Evolutionary conservation across 2,113 vertebrate species (phyloP), one percentile per base, ranked within the genome.

Genomic region (Tor tambroides): DNA sequence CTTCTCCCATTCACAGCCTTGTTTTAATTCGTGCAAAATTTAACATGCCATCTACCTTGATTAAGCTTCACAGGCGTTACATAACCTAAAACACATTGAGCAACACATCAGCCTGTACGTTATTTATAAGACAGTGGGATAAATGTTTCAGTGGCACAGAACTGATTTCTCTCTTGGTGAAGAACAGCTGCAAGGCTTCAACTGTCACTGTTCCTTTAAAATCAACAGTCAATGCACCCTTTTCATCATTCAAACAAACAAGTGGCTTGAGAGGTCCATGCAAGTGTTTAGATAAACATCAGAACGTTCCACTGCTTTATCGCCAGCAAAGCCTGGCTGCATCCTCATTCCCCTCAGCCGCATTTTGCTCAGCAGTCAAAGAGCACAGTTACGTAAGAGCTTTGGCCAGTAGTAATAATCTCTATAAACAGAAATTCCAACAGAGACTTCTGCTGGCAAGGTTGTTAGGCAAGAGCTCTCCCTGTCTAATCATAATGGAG

Each of bases 401-500:
- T 84, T 85, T 84, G 85, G 85, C 88, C 87, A 88, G 61, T 88
- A 78, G 79, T 89, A 87, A 87, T 89, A 88, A 89, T 88, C 85
- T 85, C 82, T 59, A 69, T 80, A 89, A 87, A 87, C 84, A 89
- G 59, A 86, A 86, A 85, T 85, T 79, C 80, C 85, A 87, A 81
- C 87, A 88, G 75, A 85, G 83, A 63, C 80, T 87, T 89, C 54
- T 87, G 85, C 9, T 77, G 54, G 61, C 82, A 72, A 35, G 30
- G 21, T 30, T n/a, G 11, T 72, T 41, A 43, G 56, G 12, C 79
- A 65, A 83, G 30, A 35, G 65, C 82, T 56, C 46, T 56, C 28
- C 67, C 67, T 26, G 19, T 72, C 17, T 26, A 84, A 72, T 56
- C 63, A 72, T 71, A 72, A 84, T 84, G 30, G 67, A 74, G 43